Evolutionary conservation across 2,888 invertebrate genomes (phyloP), one percentile per base, ranked within the genome.

Genomic region (Microctonus brassicae): DNA sequence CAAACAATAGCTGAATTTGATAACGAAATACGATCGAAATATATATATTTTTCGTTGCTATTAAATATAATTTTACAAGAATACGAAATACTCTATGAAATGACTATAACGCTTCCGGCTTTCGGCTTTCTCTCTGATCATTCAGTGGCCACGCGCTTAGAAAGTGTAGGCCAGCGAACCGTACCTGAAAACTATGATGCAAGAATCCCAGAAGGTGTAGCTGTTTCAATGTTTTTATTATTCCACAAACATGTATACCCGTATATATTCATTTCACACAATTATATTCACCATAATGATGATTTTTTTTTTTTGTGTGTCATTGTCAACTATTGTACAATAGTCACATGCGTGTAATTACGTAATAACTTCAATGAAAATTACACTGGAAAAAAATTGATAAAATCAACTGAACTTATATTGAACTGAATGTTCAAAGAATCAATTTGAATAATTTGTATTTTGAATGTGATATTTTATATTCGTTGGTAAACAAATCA

Each of bases 281-380:
- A 52, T 70, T 62, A 61, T 66, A 70, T 69, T 67, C 47, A 72
- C 73, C 74, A 73, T 72, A 69, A 73, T 70, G 34, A n/a, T 9
- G 67, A 62, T 24, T 33, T 80, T 81, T 81, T 81, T 83, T 29
- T 29, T 29, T 29, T 7, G 7, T 5, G 83, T 81, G 83, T 78
- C 81, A 78, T 78, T 81, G 76, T 77, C 80, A 78, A 42, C 24
- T 29, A 9, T 52, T 47, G 17, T 22, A 58, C 39, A 13, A 63
- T 26, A 34, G 39, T 57, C 58, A 33, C 17, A 34, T 33, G 33
- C 13, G 26, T 5, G n/a, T 22, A n/a, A n/a, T n/a, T n/a, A n/a
- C n/a, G n/a, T n/a, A n/a, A n/a, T n/a, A n/a, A n/a, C n/a, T n/a
- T n/a, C n/a, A n/a, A n/a, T n/a, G n/a, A n/a, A n/a, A n/a, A n/a